Base-by-base conservation (phyloP, 1,140 invertebrate genomes). In the Helicoverpa zea region DNA sequence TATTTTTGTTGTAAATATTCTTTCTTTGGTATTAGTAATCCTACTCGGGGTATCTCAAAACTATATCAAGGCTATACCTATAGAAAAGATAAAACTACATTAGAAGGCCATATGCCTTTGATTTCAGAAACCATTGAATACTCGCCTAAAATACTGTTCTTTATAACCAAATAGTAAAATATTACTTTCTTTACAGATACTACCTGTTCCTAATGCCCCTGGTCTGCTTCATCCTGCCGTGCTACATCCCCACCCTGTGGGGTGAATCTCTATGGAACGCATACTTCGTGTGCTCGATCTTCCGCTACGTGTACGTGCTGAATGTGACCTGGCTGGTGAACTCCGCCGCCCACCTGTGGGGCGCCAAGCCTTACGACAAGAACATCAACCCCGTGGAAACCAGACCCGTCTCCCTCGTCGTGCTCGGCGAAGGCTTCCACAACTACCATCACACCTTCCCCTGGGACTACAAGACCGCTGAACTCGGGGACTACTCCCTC, bases 391-490 rank as follows among this genome's bases (percentile, higher is more conserved):
- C 97, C 2, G 95, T 95, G 7, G 97, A 97, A 91, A 97, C 96
- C 76, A 90, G 93, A 52, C 92, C 95, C 2, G 97, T 97, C 0
- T 96, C 96, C 0, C 81, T 97, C 2, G 87, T 97, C 3, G 94
- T 95, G 0, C 83, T 95, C 10, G 97, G 94, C 85, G 96, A 96
- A 93, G 97, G 96, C 4, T 97, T 97, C 93, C 97, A 97, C 89
- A 98, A 97, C 89, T 98, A 97, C 91, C 97, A 98, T 85, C 97
- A 98, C 90, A 96, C 96, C 0, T 98, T 97, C 93, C 97, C 97
- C 0, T 96, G 96, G 93, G 97, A 98, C 89, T 97, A 97, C 89
- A 96, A 96, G 82, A 96, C 96, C 0, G 96, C 96, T 30, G 97
- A 98, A 87, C 88, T 96, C 1, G 96, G 97, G 14, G 80, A 93